Conservation (phyloP, 2,797 vertebrate species). For the Danio aesculapii region DNA sequence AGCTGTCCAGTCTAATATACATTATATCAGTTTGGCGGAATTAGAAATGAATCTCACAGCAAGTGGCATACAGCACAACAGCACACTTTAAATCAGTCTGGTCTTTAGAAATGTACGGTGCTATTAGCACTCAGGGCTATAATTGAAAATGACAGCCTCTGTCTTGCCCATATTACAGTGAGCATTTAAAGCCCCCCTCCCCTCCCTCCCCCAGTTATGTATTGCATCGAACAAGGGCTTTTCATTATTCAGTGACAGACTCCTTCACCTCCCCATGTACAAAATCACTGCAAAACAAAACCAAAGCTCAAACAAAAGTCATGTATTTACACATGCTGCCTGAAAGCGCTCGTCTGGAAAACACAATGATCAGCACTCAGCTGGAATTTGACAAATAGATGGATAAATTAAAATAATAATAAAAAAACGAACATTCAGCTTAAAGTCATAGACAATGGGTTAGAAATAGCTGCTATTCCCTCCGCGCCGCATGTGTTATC, state of each 20-base stretch:
- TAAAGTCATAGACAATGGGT: conserved; percentile 65
- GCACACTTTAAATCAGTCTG: conserved; percentile 37
- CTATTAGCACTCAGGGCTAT: conserved; percentile 36
- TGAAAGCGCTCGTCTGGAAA: conserved; percentile 34
- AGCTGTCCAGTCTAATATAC: conserved; percentile 52
- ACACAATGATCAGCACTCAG: conserved; percentile 58
- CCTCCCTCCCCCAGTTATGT: background rate
- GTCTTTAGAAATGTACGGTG: conserved; percentile 34
- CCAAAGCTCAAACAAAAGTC: conserved; percentile 48
- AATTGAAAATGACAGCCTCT: conserved; percentile 56
- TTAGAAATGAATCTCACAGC: conserved; percentile 16
- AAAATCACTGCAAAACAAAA: conserved; percentile 41
- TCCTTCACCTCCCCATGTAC: conserved; percentile 32
- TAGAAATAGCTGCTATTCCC: conserved; percentile 73
- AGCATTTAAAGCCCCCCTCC: conserved; percentile 36
- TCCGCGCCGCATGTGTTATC: conserved; percentile 71
- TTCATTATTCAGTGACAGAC: conserved; percentile 36
- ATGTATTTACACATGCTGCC: conserved; percentile 49
- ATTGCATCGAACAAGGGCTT: conserved; percentile 7
- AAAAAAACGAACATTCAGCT: conserved; percentile 33
- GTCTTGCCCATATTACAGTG: conserved; percentile 25
- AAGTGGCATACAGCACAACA: conserved; percentile 17
- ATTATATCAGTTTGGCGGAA: conserved; percentile 33
- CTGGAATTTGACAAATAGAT: conserved; percentile 55
- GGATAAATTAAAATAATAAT: conserved; percentile 48